Conservation (phyloP, 2,797 vertebrate genomes). For the Arctocebus calabarensis region DNA sequence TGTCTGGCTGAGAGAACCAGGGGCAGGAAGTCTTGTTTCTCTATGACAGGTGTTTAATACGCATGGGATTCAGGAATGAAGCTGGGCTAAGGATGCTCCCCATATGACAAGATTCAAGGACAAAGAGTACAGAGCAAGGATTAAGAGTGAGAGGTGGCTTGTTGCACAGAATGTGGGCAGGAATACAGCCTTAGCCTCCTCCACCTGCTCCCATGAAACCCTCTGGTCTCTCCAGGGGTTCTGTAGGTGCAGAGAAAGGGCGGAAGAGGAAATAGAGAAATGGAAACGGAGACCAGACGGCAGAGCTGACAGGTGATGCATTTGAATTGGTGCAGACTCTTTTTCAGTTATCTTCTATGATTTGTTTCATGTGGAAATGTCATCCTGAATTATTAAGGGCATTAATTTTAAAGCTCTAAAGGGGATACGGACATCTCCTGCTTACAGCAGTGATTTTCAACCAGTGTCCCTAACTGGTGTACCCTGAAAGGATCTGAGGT, state of each 20-base stretch:
- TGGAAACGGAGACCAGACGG: background rate
- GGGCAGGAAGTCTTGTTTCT: background rate
- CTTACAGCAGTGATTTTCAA: too few species aligned
- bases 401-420: background rate
- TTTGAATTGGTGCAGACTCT: fast-evolving
- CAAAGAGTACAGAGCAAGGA: background rate
- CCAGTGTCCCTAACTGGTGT: too few species aligned
- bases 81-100: too few species aligned
- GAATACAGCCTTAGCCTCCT: background rate
- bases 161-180: background rate
- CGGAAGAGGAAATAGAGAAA: too few species aligned
- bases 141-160: background rate
- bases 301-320: too few species aligned
- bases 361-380: background rate
- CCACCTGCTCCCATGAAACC: too few species aligned
- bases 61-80: background rate
- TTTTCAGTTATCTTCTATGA: too few species aligned
- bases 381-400: too few species aligned
- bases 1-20: background rate
- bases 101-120: background rate
- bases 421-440: background rate
- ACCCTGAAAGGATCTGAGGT: too few species aligned
- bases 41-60: background rate
- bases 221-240: background rate
- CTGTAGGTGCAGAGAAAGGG: background rate